Base-by-base conservation (phyloP, 2,113 vertebrate genomes). In the Prinia subflava region DNA sequence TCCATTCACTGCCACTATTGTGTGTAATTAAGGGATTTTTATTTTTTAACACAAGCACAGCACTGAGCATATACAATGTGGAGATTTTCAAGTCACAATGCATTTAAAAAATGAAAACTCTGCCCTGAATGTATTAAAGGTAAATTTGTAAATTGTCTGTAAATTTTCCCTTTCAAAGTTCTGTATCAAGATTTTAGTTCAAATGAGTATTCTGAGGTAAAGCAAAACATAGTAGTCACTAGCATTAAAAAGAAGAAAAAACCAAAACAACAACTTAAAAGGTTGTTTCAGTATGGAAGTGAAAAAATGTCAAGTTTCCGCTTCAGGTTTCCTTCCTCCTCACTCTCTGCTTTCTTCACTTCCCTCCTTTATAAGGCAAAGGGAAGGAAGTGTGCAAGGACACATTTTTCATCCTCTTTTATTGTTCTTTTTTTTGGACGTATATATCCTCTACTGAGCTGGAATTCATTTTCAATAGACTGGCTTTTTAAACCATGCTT, bases 241-340 rank as follows among this genome's bases (percentile, higher is more conserved):
- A 69, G 11, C 56, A 87, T 30, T 62, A 21, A 77, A 93, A 69
- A 56, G 35, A 44, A 47, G 24, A 11, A 33, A 64, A 25, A 10
- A 0, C 1, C 21, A 22, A 47, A 76, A 9, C 14, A 37, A 21
- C 9, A n/a, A 23, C 25, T 83, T 76, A 24, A 19, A 81, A 83
- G 30, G 8, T 62, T 86, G 8, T 65, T 90, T 90, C 42, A 24
- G 23, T n/a, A 49, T 77, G 56, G 39, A 90, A 93, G 53, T 31
- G 18, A 65, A 89, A 70, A 92, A 84, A 77, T 14, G 33, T 31
- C 44, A 55, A 47, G 33, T 77, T 96, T 95, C 80, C 4, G 2
- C 65, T 86, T 70, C 69, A 90, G 80, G 47, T 92, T 96, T 94
- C 80, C 83, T 83, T 86, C 88, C 55, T 87, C 21, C 35, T 67